Conservation (phyloP, 2,113 vertebrate genomes). For the Sarotherodon lohbergeri region DNA sequence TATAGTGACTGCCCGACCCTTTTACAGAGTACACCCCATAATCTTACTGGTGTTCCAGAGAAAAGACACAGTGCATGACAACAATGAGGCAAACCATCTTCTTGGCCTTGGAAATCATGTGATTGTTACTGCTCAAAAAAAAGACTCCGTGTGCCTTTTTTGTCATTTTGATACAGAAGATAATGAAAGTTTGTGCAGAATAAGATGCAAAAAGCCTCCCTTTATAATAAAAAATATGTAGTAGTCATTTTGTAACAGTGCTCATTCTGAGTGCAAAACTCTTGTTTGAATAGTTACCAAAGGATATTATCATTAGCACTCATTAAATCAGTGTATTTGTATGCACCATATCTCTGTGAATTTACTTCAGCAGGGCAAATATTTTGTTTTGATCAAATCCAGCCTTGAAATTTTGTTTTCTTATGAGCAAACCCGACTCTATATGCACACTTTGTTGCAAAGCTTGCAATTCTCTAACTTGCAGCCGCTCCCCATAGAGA, state of each 20-base stretch:
- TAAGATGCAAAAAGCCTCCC: neutral
- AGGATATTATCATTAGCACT: slow-evolving; percentile 20
- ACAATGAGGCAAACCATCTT: neutral
- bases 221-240: neutral
- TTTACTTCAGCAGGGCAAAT: slow-evolving; percentile 10
- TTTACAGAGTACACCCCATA: neutral
- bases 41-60: neutral
- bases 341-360: neutral
- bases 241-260: neutral
- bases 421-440: neutral
- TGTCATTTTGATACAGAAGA: neutral
- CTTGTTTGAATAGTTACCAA: neutral
- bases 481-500: slow-evolving; percentile 32
- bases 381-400: slow-evolving; percentile 52
- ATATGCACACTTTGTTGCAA: slow-evolving; percentile 34
- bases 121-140: neutral
- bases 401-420: neutral
- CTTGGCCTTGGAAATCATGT: neutral
- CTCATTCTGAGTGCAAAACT: neutral
- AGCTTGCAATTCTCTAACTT: slow-evolving; percentile 46
- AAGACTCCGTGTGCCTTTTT: neutral
- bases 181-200: neutral
- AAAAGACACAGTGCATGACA: neutral
- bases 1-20: neutral
- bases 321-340: neutral